These are phyloP conservation scores for Enteromius argenteus DNA, from an alignment of 2,797 vertebrate genomes.

Conservation along the genomic window DNA sequence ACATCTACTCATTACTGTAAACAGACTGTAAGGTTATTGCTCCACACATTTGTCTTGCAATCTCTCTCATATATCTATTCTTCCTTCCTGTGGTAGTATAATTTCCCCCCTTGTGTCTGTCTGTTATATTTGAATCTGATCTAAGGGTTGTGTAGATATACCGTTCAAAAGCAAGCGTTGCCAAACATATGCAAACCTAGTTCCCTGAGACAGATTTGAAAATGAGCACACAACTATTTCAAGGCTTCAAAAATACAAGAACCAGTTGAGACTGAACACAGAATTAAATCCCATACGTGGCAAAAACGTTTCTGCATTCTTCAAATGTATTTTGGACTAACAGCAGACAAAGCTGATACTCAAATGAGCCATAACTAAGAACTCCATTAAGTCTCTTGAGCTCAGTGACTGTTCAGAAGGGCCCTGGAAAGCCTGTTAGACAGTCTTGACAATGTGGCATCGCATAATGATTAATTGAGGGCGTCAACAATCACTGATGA, in stretches of 20 bases:
- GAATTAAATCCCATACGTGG: background rate
- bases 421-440: background rate
- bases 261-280: background rate
- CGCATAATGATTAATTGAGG: slow-evolving; percentile 5
- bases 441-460: slow-evolving; percentile 1
- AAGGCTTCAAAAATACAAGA: slow-evolving; percentile 1
- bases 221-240: background rate
- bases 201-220: background rate
- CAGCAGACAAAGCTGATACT: background rate
- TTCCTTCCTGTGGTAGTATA: background rate
- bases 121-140: background rate
- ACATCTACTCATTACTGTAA: background rate
- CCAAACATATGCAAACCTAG: background rate
- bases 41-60: background rate
- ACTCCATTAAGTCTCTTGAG: background rate
- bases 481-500: slow-evolving; percentile 23
- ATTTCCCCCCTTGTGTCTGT: background rate
- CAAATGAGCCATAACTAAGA: slow-evolving; percentile 12
- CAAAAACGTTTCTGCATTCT: background rate
- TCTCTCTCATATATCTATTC: background rate
- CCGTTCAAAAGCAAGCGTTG: background rate
- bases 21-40: background rate
- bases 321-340: background rate
- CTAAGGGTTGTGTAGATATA: background rate
- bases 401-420: background rate